Base-by-base conservation (phyloP, 2,113 vertebrate genomes). In the Anser cygnoides region DNA sequence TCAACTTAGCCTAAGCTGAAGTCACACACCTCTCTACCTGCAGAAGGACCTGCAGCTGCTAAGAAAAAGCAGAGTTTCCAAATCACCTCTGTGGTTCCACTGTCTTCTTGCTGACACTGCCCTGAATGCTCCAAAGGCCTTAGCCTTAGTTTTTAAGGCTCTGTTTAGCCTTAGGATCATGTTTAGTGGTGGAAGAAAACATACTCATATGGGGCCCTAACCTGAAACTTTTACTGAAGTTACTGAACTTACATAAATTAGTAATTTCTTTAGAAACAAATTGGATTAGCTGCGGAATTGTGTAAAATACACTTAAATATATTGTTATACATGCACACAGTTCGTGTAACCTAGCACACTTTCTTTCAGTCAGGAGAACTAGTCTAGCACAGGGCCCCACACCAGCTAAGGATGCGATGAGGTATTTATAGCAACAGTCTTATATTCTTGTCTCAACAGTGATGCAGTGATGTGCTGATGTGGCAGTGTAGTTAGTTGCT, bases 401-500 rank as follows among this genome's bases (percentile, higher is more conserved):
- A 28, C 5, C 50, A 77, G 13, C 29, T 35, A 14, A 58, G 16
- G 28, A 65, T 49, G 17, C 16, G 2, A 15, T 6, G 13, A 88
- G 25, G 4, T 33, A 49, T 70, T 83, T 28, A 8, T 43, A 70
- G 19, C 8, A 46, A 12, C 28, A 67, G 16, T 7, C 9, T 84
- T 49, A 29, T 59, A 10, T n/a, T 73, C 76, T 74, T 58, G 44
- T 73, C 46, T 75, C 7, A 41, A 55, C 13, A 39, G 49, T 61
- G 90, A 58, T n/a, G 83, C 41, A 41, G 55, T 41, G 92, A 62
- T 95, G 92, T 90, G 96, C 79, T 97, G 71, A 98, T 95, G 55
- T 96, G 97, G 97, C 92, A 97, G 88, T 96, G 97, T 84, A 96
- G 91, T 79, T 95, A 97, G 95, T 96, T 97, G 97, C 97, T 98